Conservation (phyloP, 2,797 vertebrate species). For the Periophthalmus magnuspinnatus region DNA sequence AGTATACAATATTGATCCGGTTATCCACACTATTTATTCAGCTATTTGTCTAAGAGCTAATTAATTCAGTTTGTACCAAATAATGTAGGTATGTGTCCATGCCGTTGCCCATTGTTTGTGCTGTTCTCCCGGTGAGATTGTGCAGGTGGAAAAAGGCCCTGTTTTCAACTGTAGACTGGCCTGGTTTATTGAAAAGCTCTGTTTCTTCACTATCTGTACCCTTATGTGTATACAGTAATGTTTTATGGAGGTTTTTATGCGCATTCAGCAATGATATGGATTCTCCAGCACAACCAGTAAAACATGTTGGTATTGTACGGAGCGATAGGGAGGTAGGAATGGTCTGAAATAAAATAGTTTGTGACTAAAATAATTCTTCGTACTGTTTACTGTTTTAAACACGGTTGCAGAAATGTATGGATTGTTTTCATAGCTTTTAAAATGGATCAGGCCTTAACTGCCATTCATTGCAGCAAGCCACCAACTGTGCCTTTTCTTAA, state of each 20-base stretch:
- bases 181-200: constrained; percentile 43
- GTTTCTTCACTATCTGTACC: constrained; percentile 13
- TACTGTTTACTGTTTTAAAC: constrained; percentile 48
- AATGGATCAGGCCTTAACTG: background rate
- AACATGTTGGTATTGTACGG: constrained; percentile 8
- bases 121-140: constrained; percentile 41
- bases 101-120: constrained; percentile 42
- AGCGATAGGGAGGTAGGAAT: constrained; percentile 5
- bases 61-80: constrained; percentile 73
- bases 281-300: constrained; percentile 14
- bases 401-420: background rate
- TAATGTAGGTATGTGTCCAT: constrained; percentile 56
- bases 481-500: too few species aligned
- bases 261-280: constrained; percentile 18
- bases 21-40: constrained; percentile 79
- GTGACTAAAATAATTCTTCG: constrained; percentile 61
- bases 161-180: constrained; percentile 54
- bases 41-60: constrained; percentile 77
- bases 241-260: constrained; percentile 20
- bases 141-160: constrained; percentile 56
- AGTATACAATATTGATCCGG: constrained; percentile 76
- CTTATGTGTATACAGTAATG: constrained; percentile 21
- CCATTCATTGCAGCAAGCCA: background rate
- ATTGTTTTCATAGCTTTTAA: background rate
- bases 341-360: constrained; percentile 69